phyloP scores from a whole-genome alignment of 2,888 invertebrate species.

The Metopia argyrocephala region DNA sequence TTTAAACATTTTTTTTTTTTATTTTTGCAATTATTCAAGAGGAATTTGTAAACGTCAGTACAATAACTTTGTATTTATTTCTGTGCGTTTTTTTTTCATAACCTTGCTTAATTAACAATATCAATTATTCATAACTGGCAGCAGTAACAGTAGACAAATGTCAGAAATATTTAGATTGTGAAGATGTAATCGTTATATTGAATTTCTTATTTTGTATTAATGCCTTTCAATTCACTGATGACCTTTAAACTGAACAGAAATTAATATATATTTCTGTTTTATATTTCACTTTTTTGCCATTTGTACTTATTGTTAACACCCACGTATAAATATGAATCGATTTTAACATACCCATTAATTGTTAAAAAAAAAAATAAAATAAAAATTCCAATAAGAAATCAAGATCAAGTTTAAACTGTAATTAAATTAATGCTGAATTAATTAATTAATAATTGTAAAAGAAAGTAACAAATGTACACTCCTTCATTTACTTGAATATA shows the following conservation, averaged over 20 bases:
- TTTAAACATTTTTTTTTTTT: not conserved
- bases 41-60: not conserved
- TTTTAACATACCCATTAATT: too few relatives aligned
- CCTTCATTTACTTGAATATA: too few relatives aligned
- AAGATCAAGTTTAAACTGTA: conserved; percentile 11
- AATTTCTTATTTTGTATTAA: conserved; percentile 12
- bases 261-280: not conserved
- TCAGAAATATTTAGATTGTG: not conserved
- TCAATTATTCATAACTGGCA: conserved; percentile 41
- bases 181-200: not conserved
- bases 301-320: conserved; percentile 11
- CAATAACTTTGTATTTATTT: conserved; percentile 8
- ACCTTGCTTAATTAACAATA: conserved; percentile 60
- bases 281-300: not conserved
- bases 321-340: not conserved
- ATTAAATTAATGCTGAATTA: too few relatives aligned
- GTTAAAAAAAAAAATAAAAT: not conserved
- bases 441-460: too few relatives aligned
- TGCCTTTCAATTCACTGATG: conserved; percentile 22
- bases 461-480: too few relatives aligned
- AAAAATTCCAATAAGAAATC: not conserved
- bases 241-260: conserved; percentile 27
- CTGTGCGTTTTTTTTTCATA: conserved; percentile 1
- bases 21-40: not conserved
- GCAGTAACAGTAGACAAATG: not conserved